phyloP scores from a whole-genome alignment of 2,113 vertebrate species.

The Neodontobutis hainanensis region DNA sequence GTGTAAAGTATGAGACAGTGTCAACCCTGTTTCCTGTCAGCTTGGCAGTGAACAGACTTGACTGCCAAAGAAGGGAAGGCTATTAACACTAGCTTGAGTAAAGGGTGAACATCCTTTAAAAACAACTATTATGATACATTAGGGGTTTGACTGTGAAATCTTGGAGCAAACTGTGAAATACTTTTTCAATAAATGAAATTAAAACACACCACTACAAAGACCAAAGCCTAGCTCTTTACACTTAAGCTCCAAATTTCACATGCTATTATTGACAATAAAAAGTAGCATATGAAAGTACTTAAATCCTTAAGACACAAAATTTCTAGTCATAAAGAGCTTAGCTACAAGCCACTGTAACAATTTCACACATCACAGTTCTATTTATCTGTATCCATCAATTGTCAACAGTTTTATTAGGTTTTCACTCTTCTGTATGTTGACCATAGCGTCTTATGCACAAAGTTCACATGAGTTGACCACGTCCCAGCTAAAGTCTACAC shows the following conservation, averaged over 20 bases:
- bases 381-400: constrained; percentile 1
- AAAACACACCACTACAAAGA: background rate
- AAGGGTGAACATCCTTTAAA: constrained; percentile 43
- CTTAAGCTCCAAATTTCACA: constrained; percentile 5
- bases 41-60: constrained; percentile 55
- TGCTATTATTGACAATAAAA: background rate
- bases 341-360: background rate
- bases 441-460: constrained; percentile 26
- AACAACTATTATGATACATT: background rate
- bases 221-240: background rate
- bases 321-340: constrained; percentile 32
- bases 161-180: constrained; percentile 45
- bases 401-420: background rate
- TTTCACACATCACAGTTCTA: background rate
- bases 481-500: background rate
- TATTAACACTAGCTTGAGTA: constrained; percentile 25
- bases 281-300: background rate
- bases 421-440: constrained; percentile 19
- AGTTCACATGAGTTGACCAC: constrained; percentile 46
- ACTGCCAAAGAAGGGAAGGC: constrained; percentile 40
- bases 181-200: background rate
- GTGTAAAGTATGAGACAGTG: constrained; percentile 63
- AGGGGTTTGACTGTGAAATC: constrained; percentile 29
- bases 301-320: constrained; percentile 1
- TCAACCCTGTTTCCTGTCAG: constrained; percentile 54